Evolutionary conservation across 2,888 invertebrate genomes (phyloP).

Genomic region (Ypsolopha sequella): DNA sequence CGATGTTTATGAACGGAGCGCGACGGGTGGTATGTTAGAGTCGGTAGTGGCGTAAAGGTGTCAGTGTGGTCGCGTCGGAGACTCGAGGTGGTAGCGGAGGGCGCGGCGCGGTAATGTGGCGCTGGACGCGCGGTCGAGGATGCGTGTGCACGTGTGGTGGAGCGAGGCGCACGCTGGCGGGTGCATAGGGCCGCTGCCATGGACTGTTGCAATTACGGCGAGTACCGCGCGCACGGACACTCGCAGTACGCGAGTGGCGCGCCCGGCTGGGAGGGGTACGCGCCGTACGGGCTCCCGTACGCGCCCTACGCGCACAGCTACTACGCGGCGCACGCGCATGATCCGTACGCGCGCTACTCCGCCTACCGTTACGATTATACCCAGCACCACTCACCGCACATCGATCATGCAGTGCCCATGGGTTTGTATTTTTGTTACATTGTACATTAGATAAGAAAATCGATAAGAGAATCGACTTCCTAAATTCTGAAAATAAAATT

Average conservation of each 20-base stretch:
- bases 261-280: slow-evolving; percentile 38
- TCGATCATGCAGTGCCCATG: slow-evolving; percentile 56
- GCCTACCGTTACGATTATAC: slow-evolving; percentile 58
- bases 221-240: slow-evolving; percentile 38
- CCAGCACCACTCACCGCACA: slow-evolving; percentile 47
- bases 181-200: slow-evolving; percentile 42
- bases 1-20: background rate
- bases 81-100: slow-evolving; percentile 30
- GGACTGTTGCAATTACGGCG: slow-evolving; percentile 68
- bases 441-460: too few species aligned
- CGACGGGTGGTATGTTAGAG: background rate
- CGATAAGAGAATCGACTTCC: too few species aligned
- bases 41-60: background rate
- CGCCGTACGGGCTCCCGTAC: slow-evolving; percentile 37
- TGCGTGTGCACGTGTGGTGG: slow-evolving; percentile 21
- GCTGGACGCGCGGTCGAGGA: slow-evolving; percentile 27
- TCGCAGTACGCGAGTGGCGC: slow-evolving; percentile 37
- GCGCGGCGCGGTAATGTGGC: slow-evolving; percentile 22
- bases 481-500: too few species aligned
- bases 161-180: slow-evolving; percentile 37
- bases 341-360: slow-evolving; percentile 50
- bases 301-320: slow-evolving; percentile 19
- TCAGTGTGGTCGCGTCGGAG: background rate
- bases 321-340: slow-evolving; percentile 36
- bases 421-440: slow-evolving; percentile 32